Base-by-base conservation (phyloP, 2,113 vertebrate genomes). In the Sclerurus mexicanus region DNA sequence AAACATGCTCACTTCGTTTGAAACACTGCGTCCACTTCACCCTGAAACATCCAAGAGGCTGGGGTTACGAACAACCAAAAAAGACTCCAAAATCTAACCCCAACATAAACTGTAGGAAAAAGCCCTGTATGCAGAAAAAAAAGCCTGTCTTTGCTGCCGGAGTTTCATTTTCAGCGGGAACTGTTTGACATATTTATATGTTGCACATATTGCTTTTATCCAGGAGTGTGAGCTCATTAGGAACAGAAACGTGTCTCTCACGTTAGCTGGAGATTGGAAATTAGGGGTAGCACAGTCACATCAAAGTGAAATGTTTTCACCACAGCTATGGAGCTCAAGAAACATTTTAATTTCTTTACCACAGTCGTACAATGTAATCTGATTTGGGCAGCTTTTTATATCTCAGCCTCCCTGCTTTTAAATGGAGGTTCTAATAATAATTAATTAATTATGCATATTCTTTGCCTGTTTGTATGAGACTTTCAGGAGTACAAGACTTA, bases 221-320 rank as follows among this genome's bases (percentile, higher is more conserved):
- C 47, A 22, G 4, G 31, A 49, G 20, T 40, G 64, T 0, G 3
- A 33, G 28, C 64, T 95, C 85, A 49, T 82, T 53, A 78, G 53
- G 17, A 58, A 56, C 33, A 44, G 63, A 68, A 94, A 50, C 14
- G 33, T 67, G 69, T 68, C 49, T 55, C 80, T 87, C 59, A 11
- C 23, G 64, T 89, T 64, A 89, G 53, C 49, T 79, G 85, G 87
- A 68, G 64, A 58, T 15, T 72, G 76, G 63, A 67, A 85, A 84
- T 91, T 28, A 75, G 73, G 72, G 46, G 81, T 85, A 91, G 67
- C 53, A 20, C 3, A 37, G 20, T 94, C 77, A 91, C 69, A 60
- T 78, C 56, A 81, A 78, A 84, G 40, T n/a, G 39, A 91, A 87
- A 67, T 52, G 42, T 81, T 94, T 89, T 79, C 74, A 83, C 17